Percentiles rank a stretch among this genome's conserved stretches.
Conservation (phyloP, 2,797 vertebrate genomes). For the Leptodactylus fallax region DNA sequence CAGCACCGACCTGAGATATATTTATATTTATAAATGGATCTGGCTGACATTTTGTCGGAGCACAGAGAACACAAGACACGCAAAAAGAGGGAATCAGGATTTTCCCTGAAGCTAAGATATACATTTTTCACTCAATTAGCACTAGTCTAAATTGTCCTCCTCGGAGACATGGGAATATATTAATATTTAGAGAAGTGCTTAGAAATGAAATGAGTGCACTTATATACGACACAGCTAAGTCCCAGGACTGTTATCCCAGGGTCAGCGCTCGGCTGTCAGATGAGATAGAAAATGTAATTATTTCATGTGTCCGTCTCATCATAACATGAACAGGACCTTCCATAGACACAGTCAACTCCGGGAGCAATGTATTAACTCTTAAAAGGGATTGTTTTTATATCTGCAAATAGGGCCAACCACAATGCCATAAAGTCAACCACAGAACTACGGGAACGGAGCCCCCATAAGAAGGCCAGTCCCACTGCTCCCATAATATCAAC, state of each 20-base stretch:
- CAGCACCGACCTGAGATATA: neutral
- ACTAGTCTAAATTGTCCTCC: constrained; percentile 19
- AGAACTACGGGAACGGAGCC: too few species aligned
- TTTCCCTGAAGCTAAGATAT: constrained; percentile 34
- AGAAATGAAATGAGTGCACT: neutral
- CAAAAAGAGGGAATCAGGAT: neutral
- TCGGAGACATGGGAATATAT: constrained; percentile 31
- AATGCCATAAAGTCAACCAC: neutral
- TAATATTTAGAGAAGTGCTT: constrained; percentile 18
- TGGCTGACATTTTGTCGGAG: constrained; percentile 32
- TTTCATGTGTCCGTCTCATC: neutral
- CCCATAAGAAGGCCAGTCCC: neutral
- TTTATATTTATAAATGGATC: neutral
- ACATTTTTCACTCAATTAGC: constrained; percentile 40
- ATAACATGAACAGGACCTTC: neutral
- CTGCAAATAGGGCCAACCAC: too few species aligned
- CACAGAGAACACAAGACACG: constrained; percentile 6
- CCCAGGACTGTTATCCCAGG: neutral
- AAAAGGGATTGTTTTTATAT: neutral
- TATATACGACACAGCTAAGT: neutral
- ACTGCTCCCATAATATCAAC: neutral
- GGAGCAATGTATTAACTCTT: neutral
- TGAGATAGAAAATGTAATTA: neutral
- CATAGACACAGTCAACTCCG: neutral
- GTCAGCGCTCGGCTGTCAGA: neutral